phyloP scores from a whole-genome alignment of 1,140 invertebrate species.

The Gyrodactylus bullatarudis region DNA sequence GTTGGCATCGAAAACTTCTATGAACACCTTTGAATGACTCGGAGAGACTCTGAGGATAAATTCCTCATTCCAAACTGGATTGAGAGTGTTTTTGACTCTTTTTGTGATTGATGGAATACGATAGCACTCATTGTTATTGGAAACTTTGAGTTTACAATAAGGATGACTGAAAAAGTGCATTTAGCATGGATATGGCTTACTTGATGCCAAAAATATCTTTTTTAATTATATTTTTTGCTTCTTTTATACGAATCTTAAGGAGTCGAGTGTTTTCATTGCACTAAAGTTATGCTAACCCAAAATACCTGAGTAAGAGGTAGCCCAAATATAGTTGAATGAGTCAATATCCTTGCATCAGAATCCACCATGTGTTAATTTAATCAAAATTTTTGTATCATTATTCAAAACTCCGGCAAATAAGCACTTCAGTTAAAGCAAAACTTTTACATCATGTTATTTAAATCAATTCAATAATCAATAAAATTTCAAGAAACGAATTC shows the following conservation, averaged over 20 bases:
- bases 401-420: neutral
- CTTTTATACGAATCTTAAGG: neutral
- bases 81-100: neutral
- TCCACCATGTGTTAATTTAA: neutral
- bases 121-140: neutral
- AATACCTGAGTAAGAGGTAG: neutral
- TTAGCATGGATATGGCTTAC: neutral
- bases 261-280: neutral
- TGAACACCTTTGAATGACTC: neutral
- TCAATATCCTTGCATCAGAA: neutral
- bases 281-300: neutral
- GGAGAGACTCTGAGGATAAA: neutral
- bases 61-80: constrained; percentile 4
- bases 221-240: constrained; percentile 1
- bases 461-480: too few relatives aligned
- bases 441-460: too few relatives aligned
- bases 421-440: neutral
- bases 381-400: neutral
- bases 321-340: neutral
- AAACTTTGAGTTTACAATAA: constrained; percentile 2
- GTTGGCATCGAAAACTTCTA: neutral
- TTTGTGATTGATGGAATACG: neutral
- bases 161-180: neutral
- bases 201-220: constrained; percentile 3
- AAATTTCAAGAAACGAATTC: too few relatives aligned